Evolutionary conservation across 1,140 invertebrate species (phyloP).

Genomic region (Hydropsyche tenuis): DNA sequence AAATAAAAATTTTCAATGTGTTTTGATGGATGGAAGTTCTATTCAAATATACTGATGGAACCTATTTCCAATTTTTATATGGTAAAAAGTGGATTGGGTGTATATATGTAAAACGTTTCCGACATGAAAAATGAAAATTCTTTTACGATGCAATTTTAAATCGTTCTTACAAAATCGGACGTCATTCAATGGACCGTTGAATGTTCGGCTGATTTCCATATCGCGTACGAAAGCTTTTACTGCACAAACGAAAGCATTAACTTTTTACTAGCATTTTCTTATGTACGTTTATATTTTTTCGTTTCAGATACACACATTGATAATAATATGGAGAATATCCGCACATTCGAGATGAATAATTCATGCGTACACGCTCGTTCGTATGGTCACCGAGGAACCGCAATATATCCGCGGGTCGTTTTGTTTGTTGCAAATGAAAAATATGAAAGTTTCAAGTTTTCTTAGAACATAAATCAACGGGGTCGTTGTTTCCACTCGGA

Average conservation of each 20-base stretch:
- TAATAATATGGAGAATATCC: background rate
- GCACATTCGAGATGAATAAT: background rate
- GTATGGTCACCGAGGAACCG: background rate
- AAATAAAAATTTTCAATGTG: too few species aligned
- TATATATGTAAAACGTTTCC: too few species aligned
- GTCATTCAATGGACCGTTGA: background rate
- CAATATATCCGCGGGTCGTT: too few species aligned
- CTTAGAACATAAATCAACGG: background rate
- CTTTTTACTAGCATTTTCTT: too few species aligned
- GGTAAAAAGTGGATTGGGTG: too few species aligned
- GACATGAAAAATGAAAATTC: too few species aligned
- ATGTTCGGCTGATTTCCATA: background rate
- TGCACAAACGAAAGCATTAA: too few species aligned
- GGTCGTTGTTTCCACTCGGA: background rate
- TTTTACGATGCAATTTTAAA: too few species aligned
- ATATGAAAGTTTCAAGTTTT: conserved; percentile 8
- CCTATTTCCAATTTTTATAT: too few species aligned
- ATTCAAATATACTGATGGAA: too few species aligned
- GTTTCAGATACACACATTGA: background rate
- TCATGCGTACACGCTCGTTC: background rate
- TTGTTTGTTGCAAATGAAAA: background rate
- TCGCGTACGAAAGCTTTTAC: background rate
- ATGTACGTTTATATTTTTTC: background rate
- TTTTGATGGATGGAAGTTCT: too few species aligned
- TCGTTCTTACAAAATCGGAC: too few species aligned